phyloP scores from a whole-genome alignment of 2,797 vertebrate genomes.

The Phataginus tetradactyla region DNA sequence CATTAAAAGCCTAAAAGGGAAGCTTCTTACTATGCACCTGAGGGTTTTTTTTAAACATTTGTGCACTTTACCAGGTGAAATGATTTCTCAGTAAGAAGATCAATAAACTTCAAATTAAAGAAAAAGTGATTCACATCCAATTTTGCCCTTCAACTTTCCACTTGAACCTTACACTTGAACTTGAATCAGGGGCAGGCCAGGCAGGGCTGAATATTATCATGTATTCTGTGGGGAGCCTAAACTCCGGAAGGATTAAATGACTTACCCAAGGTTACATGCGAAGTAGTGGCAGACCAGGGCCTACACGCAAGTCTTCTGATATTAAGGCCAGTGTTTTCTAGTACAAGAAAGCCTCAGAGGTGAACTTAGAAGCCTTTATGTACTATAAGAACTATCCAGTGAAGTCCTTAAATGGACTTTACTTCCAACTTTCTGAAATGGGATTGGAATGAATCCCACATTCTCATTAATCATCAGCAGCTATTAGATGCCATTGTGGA shows the following conservation, averaged over 20 bases:
- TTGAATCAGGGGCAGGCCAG: not conserved
- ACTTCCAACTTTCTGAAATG: not conserved
- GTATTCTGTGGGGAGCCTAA: not conserved
- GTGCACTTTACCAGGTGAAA: not conserved
- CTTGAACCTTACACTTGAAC: not conserved
- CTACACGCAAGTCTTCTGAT: not conserved
- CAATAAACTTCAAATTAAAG: not conserved
- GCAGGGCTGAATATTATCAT: not conserved
- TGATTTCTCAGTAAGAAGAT: not conserved
- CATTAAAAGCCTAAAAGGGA: conserved; percentile 62
- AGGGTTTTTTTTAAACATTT: not conserved
- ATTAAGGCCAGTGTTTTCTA: not conserved
- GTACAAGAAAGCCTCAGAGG: not conserved
- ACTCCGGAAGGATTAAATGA: not conserved
- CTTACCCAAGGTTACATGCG: not conserved
- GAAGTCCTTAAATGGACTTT: not conserved
- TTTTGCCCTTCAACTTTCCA: not conserved
- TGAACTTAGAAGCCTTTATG: not conserved
- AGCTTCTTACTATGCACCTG: not conserved
- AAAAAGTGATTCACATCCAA: not conserved
- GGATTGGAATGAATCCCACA: not conserved
- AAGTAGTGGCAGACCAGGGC: not conserved
- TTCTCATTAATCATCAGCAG: not conserved
- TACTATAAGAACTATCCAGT: not conserved
- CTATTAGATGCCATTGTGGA: conserved; percentile 12